Evolutionary conservation across 2,113 vertebrate species (phyloP).

Genomic region (Brienomyrus brachyistius): DNA sequence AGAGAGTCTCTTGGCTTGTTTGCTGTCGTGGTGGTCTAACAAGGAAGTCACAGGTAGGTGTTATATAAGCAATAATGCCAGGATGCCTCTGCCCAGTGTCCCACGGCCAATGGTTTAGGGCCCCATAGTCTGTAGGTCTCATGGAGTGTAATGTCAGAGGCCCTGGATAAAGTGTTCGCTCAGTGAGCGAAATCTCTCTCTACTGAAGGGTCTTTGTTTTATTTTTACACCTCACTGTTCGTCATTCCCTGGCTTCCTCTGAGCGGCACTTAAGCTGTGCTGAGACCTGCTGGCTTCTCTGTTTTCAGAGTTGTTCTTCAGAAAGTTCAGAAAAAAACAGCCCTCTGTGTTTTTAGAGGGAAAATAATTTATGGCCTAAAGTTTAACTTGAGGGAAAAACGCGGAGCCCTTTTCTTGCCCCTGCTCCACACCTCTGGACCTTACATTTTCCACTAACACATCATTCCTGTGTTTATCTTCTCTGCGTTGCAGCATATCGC

Average conservation of each 20-base stretch:
- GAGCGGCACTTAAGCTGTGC: conserved; percentile 5
- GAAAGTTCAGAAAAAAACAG: not conserved
- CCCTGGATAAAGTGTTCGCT: not conserved
- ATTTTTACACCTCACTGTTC: not conserved
- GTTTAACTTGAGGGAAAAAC: not conserved
- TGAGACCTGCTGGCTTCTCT: not conserved
- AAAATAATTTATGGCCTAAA: conserved; percentile 1
- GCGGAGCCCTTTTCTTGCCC: not conserved
- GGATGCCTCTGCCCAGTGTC: not conserved
- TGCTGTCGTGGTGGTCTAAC: not conserved
- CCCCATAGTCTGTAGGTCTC: not conserved
- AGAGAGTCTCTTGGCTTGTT: not conserved
- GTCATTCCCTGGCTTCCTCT: not conserved
- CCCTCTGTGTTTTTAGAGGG: not conserved
- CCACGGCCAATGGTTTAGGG: not conserved
- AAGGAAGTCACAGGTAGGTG: not conserved
- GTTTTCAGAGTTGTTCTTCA: not conserved
- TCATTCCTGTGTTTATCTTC: not conserved
- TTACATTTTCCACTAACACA: not conserved
- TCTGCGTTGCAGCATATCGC: no score
- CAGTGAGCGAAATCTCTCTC: not conserved
- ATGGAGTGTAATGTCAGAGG: not conserved
- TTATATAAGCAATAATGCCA: not conserved
- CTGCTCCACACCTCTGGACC: not conserved
- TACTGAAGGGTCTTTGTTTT: conserved; percentile 4